A percentile compares a stretch with the other conserved stretches of the same genome.
phyloP scores from a whole-genome alignment of 92 coral and sea anemone species.

The Montipora capitata region DNA sequence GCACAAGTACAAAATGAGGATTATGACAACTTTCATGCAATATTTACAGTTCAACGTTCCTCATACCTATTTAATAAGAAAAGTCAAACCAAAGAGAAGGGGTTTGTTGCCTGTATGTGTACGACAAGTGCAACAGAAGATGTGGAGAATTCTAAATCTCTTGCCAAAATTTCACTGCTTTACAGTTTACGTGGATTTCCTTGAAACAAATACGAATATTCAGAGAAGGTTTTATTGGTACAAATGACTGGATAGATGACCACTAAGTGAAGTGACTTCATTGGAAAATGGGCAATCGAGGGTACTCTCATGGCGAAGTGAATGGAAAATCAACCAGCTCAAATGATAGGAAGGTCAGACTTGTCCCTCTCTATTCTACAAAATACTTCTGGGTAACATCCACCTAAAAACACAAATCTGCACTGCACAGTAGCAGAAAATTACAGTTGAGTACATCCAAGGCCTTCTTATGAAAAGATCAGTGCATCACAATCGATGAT shows the following conservation, averaged over 20 bases:
- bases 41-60: background rate
- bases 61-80: background rate
- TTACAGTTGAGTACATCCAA: background rate
- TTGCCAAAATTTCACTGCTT: background rate
- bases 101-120: background rate
- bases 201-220: background rate
- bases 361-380: background rate
- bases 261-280: background rate
- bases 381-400: background rate
- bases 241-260: constrained; percentile 21
- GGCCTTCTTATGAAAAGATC: constrained; percentile 17
- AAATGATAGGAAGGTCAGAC: background rate
- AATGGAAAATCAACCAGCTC: background rate
- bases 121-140: background rate
- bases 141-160: background rate
- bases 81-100: background rate
- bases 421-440: background rate
- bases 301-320: background rate
- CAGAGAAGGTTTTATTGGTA: background rate
- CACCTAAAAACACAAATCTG: constrained; percentile 25
- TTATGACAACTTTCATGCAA: too few relatives aligned
- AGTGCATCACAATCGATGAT: background rate
- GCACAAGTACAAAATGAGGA: background rate
- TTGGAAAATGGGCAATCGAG: background rate
- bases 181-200: background rate